Evolutionary conservation across 1,140 invertebrate species (phyloP).

Genomic region (Trissolcus basalis): DNA sequence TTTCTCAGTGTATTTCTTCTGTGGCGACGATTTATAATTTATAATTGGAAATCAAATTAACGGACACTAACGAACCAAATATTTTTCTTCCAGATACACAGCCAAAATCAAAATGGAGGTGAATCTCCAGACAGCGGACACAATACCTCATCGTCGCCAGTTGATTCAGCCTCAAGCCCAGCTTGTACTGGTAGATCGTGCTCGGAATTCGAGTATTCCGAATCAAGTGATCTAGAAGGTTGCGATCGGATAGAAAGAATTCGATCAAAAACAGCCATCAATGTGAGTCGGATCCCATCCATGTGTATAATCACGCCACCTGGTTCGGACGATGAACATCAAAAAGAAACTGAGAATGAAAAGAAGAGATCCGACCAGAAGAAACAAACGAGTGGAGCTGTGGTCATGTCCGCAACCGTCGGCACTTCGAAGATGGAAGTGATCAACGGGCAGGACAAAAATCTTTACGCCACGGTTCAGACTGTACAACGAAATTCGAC

Average conservation of each 20-base stretch:
- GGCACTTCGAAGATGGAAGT: conserved; percentile 76
- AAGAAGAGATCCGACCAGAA: conserved; percentile 53
- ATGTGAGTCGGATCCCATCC: conserved; percentile 90
- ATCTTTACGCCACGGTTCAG: conserved; percentile 77
- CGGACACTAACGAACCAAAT: too few relatives aligned
- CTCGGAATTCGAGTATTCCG: conserved; percentile 84
- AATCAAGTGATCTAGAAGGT: conserved; percentile 89
- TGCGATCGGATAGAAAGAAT: conserved; percentile 90
- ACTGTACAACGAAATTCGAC: conserved; percentile 54
- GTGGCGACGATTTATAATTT: too few relatives aligned
- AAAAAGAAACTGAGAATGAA: conserved; percentile 66
- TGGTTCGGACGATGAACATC: conserved; percentile 89
- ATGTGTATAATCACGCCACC: conserved; percentile 94
- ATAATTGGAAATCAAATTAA: too few relatives aligned
- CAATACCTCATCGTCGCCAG: conserved; percentile 87
- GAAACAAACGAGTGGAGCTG: conserved; percentile 52
- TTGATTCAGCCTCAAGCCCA: conserved; percentile 83
- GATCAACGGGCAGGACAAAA: conserved; percentile 76
- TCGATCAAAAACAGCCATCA: conserved; percentile 89
- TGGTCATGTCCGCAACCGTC: conserved; percentile 71
- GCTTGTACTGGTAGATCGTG: conserved; percentile 82
- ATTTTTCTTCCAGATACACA: conserved; percentile 75
- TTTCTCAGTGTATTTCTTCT: too few relatives aligned
- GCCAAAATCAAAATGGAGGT: conserved; percentile 79
- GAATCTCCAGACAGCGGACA: conserved; percentile 87